Evolutionary conservation across 2,113 vertebrate species (phyloP).

Genomic region (Cathartes aura): DNA sequence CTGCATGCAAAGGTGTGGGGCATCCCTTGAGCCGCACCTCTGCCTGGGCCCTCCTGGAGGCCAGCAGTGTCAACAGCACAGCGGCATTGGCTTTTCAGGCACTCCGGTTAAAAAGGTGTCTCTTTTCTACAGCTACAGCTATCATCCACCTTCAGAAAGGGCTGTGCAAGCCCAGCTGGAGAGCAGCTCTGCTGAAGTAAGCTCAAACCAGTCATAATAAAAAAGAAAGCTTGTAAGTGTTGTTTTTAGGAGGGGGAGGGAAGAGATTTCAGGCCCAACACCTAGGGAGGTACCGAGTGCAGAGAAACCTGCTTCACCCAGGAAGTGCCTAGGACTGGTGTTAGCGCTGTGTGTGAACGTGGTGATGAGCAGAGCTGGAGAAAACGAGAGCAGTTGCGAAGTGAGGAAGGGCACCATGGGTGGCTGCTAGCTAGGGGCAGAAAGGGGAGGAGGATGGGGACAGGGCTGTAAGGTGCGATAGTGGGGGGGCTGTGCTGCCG

Average conservation of each 20-base stretch:
- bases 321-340: not conserved
- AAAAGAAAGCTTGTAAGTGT: not conserved
- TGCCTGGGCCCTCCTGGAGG: fast-evolving
- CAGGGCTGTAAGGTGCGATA: not conserved
- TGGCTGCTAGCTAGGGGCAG: not conserved
- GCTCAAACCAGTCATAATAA: not conserved
- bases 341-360: fast-evolving
- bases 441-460: not conserved
- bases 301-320: not conserved
- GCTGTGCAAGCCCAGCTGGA: not conserved
- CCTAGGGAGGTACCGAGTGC: not conserved
- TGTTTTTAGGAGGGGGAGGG: not conserved
- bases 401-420: not conserved
- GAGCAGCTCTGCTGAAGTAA: not conserved
- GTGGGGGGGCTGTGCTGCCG: not conserved
- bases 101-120: not conserved
- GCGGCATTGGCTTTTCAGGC: not conserved
- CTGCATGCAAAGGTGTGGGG: fast-evolving
- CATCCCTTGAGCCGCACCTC: not conserved
- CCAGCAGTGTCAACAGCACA: not conserved
- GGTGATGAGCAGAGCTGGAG: not conserved
- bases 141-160: not conserved
- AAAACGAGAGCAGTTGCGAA: fast-evolving
- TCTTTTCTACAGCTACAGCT: not conserved
- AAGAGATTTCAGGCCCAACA: not conserved